These are phyloP conservation scores for Hoplodrina ambigua DNA, from an alignment of 2,888 invertebrate genomes.

Conservation along the genomic window DNA sequence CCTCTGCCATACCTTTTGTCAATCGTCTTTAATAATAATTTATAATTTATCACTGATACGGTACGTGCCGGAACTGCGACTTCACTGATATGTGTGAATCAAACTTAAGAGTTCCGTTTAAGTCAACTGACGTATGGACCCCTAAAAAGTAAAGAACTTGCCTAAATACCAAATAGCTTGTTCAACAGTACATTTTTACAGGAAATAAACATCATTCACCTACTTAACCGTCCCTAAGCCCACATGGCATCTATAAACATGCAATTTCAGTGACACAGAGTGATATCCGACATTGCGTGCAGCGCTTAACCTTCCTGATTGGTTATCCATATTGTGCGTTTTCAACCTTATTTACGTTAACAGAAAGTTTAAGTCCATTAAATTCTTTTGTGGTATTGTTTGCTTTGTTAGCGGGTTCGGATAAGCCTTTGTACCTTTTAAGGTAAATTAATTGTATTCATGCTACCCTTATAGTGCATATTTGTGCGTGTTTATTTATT, in stretches of 20 bases:
- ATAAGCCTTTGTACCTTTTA: not conserved
- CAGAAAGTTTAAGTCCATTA: conserved; percentile 5
- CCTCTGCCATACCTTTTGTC: too few species aligned
- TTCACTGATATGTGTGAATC: too few species aligned
- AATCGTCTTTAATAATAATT: too few species aligned
- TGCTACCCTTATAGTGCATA: not conserved
- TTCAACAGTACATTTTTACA: conserved; percentile 1
- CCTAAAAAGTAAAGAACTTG: too few species aligned
- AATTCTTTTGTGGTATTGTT: conserved; percentile 22
- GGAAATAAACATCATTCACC: conserved; percentile 35
- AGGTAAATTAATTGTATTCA: not conserved
- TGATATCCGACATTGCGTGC: conserved; percentile 57
- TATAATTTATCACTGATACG: too few species aligned
- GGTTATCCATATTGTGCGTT: conserved; percentile 46
- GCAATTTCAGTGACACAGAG: conserved; percentile 51
- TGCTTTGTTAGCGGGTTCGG: conserved; percentile 8
- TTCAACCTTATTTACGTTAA: conserved; percentile 17
- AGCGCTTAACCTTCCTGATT: conserved; percentile 15
- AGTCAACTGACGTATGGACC: too few species aligned
- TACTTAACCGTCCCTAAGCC: conserved; percentile 18
- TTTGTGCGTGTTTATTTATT: too few species aligned
- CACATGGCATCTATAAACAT: conserved; percentile 55
- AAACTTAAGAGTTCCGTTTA: too few species aligned
- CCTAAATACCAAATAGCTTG: too few species aligned
- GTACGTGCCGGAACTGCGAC: too few species aligned